Percentiles rank a stretch among this genome's conserved stretches.
Evolutionary conservation across 2,113 vertebrate species (phyloP).

Genomic region (Zosterops japonicus): DNA sequence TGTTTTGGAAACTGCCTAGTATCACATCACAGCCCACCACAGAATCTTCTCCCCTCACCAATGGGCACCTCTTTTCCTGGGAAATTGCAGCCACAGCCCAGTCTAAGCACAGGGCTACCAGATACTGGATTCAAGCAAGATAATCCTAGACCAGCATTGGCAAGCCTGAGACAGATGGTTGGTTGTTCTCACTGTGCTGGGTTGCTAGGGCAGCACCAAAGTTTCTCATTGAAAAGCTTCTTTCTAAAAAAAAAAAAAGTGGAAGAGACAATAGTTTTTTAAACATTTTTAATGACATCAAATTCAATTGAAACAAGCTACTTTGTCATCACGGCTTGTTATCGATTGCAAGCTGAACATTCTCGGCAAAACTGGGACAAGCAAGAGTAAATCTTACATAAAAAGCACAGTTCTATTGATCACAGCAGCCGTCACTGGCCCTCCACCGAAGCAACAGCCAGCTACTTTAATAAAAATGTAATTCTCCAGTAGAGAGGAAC

Average conservation of each 20-base stretch:
- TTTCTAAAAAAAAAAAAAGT: background rate
- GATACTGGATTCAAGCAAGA: background rate
- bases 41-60: background rate
- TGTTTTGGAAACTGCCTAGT: background rate
- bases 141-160: background rate
- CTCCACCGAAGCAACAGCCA: constrained; percentile 24
- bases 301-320: constrained; percentile 52
- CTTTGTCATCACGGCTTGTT: constrained; percentile 52
- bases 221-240: constrained; percentile 13
- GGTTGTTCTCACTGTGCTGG: background rate
- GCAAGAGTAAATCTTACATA: constrained; percentile 63
- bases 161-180: background rate
- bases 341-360: constrained; percentile 54
- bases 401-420: constrained; percentile 58
- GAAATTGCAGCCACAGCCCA: background rate
- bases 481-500: constrained; percentile 45
- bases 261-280: constrained; percentile 8
- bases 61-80: background rate
- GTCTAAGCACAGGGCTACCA: background rate
- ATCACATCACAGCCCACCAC: background rate
- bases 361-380: constrained; percentile 39
- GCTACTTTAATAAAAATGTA: constrained; percentile 61
- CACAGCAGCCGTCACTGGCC: constrained; percentile 25
- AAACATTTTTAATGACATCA: constrained; percentile 52
- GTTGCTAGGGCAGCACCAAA: background rate